Evolutionary conservation across 2,797 vertebrate species (phyloP), one percentile per base, ranked within the genome.

Genomic region (Spinus pinus): DNA sequence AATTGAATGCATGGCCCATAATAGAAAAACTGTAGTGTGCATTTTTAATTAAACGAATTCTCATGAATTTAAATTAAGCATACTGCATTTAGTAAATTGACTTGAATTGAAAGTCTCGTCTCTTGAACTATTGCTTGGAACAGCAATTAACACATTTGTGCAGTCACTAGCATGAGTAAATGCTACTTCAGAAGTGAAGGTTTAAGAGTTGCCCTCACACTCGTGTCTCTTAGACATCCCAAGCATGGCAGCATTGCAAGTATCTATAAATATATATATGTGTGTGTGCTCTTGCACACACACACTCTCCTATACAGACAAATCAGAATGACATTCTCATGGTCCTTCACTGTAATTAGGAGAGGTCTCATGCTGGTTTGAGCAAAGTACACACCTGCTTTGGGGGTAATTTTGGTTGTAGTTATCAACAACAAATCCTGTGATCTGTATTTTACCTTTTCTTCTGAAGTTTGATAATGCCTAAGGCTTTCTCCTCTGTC

Each of bases 41-140:
- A 60, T 57, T 88, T 92, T 94, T 80, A 88, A 92, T 85, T 56
- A 73, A 86, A 62, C 33, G 18, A 93, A 87, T 75, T 53, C 39
- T 70, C 20, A 66, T 74, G 1, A 86, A 93, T 92, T 88, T 88
- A 94, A 91, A 88, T 65, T 50, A 93, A 84, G 39, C 46, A 73
- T 12, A 31, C 2, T 49, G 16, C 17, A 3, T 57, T 93, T 70
- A 70, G 82, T 74, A 82, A 80, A 91, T 33, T 6, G 7, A 50
- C 42, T 80, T 89, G 54, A 81, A 75, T 22, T 88, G 66, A 77
- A 89, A 85, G 23, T 41, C 17, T 75, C 2, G 1, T 61, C 44
- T 79, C 51, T 77, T 47, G 70, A 91, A 70, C 54, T 14, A 39
- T 21, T 72, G 41, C 56, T 61, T 77, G 24, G 28, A 86, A 79